Percentiles rank a stretch among this genome's conserved stretches.
Conservation (phyloP, 2,113 vertebrate species). For the Prunella fulvescens region DNA sequence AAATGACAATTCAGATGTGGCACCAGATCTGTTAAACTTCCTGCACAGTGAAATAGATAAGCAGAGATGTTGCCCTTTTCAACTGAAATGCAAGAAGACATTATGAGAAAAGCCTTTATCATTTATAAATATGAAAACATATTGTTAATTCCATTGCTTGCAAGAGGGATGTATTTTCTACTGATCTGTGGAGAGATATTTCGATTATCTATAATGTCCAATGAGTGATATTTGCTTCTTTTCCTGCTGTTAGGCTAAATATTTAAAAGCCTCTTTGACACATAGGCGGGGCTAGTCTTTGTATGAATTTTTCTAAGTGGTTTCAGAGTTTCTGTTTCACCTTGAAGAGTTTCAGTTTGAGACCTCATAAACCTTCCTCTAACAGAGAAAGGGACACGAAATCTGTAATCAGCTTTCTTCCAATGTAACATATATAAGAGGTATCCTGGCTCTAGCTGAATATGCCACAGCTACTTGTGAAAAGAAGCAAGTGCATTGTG, state of each 20-base stretch:
- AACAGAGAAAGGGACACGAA: background rate
- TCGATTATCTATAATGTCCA: background rate
- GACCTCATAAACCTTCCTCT: background rate
- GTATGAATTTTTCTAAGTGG: background rate
- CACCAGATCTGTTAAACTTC: background rate
- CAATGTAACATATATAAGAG: background rate
- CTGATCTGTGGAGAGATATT: background rate
- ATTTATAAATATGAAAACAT: background rate
- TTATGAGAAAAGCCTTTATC: background rate
- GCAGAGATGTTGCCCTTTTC: background rate
- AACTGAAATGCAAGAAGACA: background rate
- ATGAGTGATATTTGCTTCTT: background rate
- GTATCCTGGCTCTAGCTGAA: background rate
- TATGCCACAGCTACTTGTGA: rapidly evolving
- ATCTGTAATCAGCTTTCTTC: background rate
- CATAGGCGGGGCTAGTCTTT: background rate
- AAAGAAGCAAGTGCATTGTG: background rate
- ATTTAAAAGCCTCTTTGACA: background rate
- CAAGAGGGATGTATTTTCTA: background rate
- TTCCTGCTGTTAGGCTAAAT: background rate
- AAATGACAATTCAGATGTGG: background rate
- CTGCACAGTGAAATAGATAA: background rate
- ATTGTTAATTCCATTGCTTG: background rate
- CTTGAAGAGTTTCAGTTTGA: background rate
- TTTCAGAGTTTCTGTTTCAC: background rate